Percentiles rank a stretch among this genome's conserved stretches.
phyloP scores from a whole-genome alignment of 2,113 vertebrate genomes.

The Melospiza georgiana region DNA sequence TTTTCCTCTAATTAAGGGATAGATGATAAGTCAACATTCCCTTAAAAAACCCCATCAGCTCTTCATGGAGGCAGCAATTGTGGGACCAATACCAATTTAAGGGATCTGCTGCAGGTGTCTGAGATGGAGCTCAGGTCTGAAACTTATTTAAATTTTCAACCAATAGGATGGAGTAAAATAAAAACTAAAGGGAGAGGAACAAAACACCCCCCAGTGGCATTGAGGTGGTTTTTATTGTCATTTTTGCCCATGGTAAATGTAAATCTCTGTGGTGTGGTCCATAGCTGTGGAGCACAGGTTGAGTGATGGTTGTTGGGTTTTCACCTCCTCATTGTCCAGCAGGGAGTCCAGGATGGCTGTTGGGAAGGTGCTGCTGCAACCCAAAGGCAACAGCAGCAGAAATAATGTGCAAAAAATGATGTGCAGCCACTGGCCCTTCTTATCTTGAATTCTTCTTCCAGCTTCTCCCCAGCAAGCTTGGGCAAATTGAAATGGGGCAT shows the following conservation, averaged over 20 bases:
- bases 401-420: not conserved
- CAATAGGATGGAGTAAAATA: not conserved
- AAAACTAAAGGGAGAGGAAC: not conserved
- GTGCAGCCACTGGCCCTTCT: not conserved
- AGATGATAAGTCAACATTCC: not conserved
- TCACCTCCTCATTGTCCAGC: not conserved
- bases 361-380: fast-evolving
- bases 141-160: not conserved
- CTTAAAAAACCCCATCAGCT: not conserved
- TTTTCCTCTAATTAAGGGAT: not conserved
- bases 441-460: not conserved
- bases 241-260: not conserved
- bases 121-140: not conserved
- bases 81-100: not conserved
- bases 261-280: fast-evolving
- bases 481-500: not conserved
- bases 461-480: not conserved
- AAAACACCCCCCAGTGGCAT: not conserved
- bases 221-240: fast-evolving
- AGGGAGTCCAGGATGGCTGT: fast-evolving
- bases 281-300: not conserved
- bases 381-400: not conserved
- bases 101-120: not conserved
- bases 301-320: fast-evolving
- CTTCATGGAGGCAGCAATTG: not conserved